Base-by-base conservation (phyloP, 2,888 invertebrate genomes). In the Andrena fulva region DNA sequence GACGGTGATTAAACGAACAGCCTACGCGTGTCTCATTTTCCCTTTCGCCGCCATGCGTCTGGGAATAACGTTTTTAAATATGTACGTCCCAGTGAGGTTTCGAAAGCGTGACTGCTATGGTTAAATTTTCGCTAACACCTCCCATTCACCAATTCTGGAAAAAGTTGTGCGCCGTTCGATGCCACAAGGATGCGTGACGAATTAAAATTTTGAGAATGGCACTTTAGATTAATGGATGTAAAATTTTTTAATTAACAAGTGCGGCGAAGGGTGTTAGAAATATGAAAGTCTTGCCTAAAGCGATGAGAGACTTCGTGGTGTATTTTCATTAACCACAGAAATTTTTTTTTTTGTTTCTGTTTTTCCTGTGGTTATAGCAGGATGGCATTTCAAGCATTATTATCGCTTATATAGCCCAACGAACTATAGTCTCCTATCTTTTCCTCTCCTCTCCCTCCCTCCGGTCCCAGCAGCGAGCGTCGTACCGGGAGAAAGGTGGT, bases 31-130 rank as follows among this genome's bases (percentile, higher is more conserved):
- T 67, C 31, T 52, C 8, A 6, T 29, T 29, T 42, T 69, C 29
- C 24, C 42, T 59, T 69, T 69, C 42, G n/a, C 42, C n/a, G 42
- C 27, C 20, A 29, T 35, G 2, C 10, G 27, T 54, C 42, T 69
- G 2, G 85, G 68, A 76, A 77, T 70, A 64, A 75, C 76, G 71
- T 79, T 80, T 81, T 86, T 86, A 86, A 87, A 86, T 87, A 85
- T 86, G 87, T 86, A 84, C 87, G 85, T 85, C 82, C 63, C 70
- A 24, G 56, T 70, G 29, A 69, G 66, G 69, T 48, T 10, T 62
- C 29, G 52, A 70, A 54, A 59, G n/a, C 33, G n/a, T 29, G 35
- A 31, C n/a, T 29, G 75, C 42, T 24, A 48, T 10, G 31, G 12
- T 33, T 33, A 33, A 68, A 68, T 68, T 68, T 52, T 31, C 7